Evolutionary conservation across 2,113 vertebrate species (phyloP).

Genomic region (Malurus melanocephalus): DNA sequence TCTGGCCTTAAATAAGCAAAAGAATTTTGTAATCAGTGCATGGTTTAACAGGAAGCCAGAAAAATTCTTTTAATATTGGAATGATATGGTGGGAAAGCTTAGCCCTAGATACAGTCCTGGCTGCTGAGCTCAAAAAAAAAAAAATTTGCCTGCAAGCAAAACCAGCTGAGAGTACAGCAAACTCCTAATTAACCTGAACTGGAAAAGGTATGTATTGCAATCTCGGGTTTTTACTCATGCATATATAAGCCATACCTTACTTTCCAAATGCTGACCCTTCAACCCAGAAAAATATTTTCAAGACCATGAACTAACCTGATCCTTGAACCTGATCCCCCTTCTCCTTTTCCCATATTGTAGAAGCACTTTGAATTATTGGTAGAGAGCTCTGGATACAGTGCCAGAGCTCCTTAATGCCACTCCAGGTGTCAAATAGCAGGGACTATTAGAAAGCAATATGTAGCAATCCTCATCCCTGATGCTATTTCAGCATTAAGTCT

Average conservation of each 20-base stretch:
- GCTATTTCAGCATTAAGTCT: neutral
- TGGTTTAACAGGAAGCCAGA: conserved; percentile 52
- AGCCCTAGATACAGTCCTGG: conserved; percentile 28
- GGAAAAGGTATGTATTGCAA: neutral
- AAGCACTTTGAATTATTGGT: neutral
- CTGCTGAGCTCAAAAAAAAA: conserved; percentile 36
- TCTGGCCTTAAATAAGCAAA: conserved; percentile 56
- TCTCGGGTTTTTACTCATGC: neutral
- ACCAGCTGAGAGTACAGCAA: conserved; percentile 16
- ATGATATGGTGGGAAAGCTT: conserved; percentile 53
- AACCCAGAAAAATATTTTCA: neutral
- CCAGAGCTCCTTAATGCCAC: neutral
- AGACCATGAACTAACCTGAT: neutral
- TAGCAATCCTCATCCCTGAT: neutral
- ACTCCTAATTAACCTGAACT: neutral
- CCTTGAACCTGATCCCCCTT: neutral
- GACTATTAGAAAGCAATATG: neutral
- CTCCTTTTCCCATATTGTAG: neutral
- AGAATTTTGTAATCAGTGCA: conserved; percentile 57
- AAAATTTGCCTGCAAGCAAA: conserved; percentile 54
- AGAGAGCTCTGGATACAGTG: neutral
- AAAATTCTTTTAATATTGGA: conserved; percentile 56
- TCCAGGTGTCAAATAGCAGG: conserved; percentile 25
- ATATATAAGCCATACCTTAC: neutral
- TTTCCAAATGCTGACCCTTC: neutral